These are phyloP conservation scores for Teleopsis dalmanni DNA, from an alignment of 1,140 invertebrate species.

Conservation along the genomic window DNA sequence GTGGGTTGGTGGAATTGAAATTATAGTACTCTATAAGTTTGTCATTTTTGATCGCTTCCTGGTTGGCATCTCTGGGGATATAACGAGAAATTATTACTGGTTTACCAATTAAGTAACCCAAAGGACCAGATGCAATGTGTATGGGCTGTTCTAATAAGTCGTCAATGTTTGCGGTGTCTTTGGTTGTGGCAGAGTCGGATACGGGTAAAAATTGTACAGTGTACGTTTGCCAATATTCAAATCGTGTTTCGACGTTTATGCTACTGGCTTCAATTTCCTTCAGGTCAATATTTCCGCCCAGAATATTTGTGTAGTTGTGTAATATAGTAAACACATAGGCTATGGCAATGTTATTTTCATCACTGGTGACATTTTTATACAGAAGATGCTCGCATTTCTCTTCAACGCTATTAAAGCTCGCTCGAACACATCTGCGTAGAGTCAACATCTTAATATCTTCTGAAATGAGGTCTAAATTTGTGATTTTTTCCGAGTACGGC, in stretches of 20 bases:
- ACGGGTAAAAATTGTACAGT: too few species aligned
- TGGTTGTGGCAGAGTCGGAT: too few species aligned
- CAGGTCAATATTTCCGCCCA: not conserved
- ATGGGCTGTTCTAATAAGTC: too few species aligned
- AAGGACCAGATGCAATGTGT: slow-evolving; percentile 20
- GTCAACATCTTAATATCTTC: too few species aligned
- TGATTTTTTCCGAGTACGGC: too few species aligned
- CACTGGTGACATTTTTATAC: not conserved
- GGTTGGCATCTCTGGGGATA: slow-evolving; percentile 16
- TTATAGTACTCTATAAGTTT: slow-evolving; percentile 22
- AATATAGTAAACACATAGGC: not conserved
- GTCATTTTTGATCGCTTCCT: not conserved
- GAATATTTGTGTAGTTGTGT: slow-evolving; percentile 6
- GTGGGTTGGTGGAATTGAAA: not conserved
- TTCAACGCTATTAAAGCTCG: not conserved
- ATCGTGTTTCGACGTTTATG: too few species aligned
- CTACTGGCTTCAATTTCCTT: too few species aligned
- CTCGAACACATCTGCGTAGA: too few species aligned
- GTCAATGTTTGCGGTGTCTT: too few species aligned
- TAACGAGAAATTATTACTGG: slow-evolving; percentile 23
- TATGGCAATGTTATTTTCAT: not conserved
- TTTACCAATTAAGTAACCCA: slow-evolving; percentile 27
- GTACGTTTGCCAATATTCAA: slow-evolving; percentile 8
- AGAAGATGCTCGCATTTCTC: not conserved
- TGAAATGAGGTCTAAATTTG: too few species aligned